phyloP scores from a whole-genome alignment of 2,888 invertebrate species.

The Acanthacorydalis orientalis region DNA sequence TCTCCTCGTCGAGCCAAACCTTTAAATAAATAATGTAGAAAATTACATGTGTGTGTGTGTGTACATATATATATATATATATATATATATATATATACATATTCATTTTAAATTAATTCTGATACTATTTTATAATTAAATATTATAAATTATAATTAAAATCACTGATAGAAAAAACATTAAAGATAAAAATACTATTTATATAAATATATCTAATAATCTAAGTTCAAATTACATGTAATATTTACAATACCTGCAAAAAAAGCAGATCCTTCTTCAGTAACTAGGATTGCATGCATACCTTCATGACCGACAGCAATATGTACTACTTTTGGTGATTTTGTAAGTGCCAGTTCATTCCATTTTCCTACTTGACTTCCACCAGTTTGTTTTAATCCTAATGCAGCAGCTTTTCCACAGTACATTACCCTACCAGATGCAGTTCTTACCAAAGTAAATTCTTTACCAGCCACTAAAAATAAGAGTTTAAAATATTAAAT shows the following conservation, averaged over 20 bases:
- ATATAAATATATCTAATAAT: background rate
- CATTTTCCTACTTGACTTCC: conserved; percentile 35
- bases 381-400: conserved; percentile 61
- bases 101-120: conserved; percentile 1
- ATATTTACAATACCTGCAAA: conserved; percentile 35
- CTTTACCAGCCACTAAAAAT: conserved; percentile 66
- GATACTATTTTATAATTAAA: background rate
- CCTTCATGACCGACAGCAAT: conserved; percentile 89
- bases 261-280: conserved; percentile 82
- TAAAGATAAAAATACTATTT: background rate
- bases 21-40: conserved; percentile 24
- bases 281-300: conserved; percentile 74
- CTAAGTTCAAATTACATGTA: background rate
- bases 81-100: background rate
- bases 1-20: conserved; percentile 85
- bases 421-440: conserved; percentile 75
- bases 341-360: conserved; percentile 45
- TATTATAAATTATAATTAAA: background rate
- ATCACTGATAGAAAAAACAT: background rate
- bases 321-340: conserved; percentile 55
- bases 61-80: too few species aligned
- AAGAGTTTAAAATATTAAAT: background rate
- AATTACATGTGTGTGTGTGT: too few species aligned
- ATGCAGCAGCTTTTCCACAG: conserved; percentile 68
- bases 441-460: conserved; percentile 73